Percentiles rank a stretch among this genome's conserved stretches.
These are phyloP conservation scores for Montipora efflorescens DNA, from an alignment of 64 coral and sea anemone species.

Conservation along the genomic window DNA sequence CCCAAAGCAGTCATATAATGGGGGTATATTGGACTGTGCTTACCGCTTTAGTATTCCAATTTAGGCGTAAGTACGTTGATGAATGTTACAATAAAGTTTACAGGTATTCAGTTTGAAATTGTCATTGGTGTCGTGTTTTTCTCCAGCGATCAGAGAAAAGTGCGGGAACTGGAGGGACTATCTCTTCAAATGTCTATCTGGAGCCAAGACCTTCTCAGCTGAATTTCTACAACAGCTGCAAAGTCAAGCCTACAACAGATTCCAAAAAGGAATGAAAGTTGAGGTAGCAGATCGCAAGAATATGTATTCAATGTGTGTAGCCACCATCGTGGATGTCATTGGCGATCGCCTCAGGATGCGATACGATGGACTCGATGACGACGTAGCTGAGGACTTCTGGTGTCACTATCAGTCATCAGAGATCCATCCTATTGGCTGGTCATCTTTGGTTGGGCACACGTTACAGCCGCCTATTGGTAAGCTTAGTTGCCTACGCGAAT, in stretches of 20 bases:
- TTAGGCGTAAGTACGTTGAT: no score
- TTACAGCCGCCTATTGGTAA: slow-evolving; percentile 94
- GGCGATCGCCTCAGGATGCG: slow-evolving; percentile 91
- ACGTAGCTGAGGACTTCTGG: slow-evolving; percentile 98
- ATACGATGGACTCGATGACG: slow-evolving; percentile 94
- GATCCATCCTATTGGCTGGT: slow-evolving; percentile 99
- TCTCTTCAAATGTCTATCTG: slow-evolving; percentile 96
- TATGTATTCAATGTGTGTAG: slow-evolving; percentile 99
- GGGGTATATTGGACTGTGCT: no score
- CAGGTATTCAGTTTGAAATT: no score
- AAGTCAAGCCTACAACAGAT: slow-evolving; percentile 72
- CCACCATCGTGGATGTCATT: slow-evolving; percentile 96
- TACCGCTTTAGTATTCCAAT: no score
- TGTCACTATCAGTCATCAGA: slow-evolving; percentile 98
- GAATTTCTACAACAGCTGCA: slow-evolving; percentile 96
- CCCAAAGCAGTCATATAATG: no score
- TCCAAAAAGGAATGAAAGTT: slow-evolving; percentile 99
- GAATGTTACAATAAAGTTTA: no score
- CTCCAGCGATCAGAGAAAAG: slow-evolving; percentile 83
- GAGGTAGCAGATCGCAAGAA: slow-evolving; percentile 99
- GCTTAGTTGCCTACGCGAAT: not conserved
- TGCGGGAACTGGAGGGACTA: slow-evolving; percentile 95
- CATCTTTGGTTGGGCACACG: slow-evolving; percentile 93
- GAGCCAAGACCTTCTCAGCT: slow-evolving; percentile 98
- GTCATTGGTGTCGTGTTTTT: not conserved